phyloP scores from a whole-genome alignment of 1,140 invertebrate species.

The Nomia melanderi region DNA sequence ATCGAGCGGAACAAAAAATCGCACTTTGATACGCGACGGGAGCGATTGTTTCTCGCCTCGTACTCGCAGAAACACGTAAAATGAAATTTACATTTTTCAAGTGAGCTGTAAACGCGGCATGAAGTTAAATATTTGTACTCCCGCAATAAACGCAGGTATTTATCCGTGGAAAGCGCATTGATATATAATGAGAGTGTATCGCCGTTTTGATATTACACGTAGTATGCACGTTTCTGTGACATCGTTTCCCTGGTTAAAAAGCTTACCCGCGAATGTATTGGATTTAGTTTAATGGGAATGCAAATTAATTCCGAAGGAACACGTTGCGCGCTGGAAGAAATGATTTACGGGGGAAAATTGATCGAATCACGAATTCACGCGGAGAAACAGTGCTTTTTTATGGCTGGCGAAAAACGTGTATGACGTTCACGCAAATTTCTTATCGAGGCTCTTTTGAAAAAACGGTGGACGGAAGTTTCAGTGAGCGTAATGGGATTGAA shows the following conservation, averaged over 20 bases:
- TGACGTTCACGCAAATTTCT: too few species aligned
- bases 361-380: background rate
- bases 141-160: background rate
- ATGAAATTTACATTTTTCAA: background rate
- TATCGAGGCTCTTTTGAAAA: too few species aligned
- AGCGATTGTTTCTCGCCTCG: too few species aligned
- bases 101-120: background rate
- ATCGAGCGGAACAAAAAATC: too few species aligned
- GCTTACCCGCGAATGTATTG: background rate
- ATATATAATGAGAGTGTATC: background rate
- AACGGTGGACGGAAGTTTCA: too few species aligned
- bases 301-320: constrained; percentile 1
- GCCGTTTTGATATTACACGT: constrained; percentile 1
- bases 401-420: background rate
- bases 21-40: too few species aligned
- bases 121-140: background rate
- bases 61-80: background rate
- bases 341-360: background rate
- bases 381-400: background rate
- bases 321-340: background rate
- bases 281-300: constrained; percentile 5
- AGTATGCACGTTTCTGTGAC: background rate
- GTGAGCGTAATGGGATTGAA: too few species aligned
- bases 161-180: background rate
- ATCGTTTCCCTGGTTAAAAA: constrained; percentile 7